Evolutionary conservation across 1,140 invertebrate genomes (phyloP).

Genomic region (Eupristina koningsbergeri): DNA sequence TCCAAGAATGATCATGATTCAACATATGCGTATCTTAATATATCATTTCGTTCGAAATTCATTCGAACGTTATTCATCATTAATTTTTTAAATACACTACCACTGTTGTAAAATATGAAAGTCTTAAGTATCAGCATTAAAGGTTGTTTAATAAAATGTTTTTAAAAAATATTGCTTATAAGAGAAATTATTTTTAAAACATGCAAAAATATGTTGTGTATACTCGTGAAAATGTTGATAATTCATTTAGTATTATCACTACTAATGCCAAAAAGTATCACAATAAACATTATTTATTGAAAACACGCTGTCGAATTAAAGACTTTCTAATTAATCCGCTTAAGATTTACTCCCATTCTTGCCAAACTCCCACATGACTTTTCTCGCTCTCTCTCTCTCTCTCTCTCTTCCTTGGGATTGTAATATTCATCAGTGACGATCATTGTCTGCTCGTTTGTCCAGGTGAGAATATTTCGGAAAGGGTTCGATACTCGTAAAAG

Average conservation of each 20-base stretch:
- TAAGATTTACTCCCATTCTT: not conserved
- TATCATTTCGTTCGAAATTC: constrained; percentile 23
- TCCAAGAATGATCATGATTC: constrained; percentile 36
- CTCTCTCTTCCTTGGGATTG: too few relatives aligned
- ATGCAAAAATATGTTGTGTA: not conserved
- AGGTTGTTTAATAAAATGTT: not conserved
- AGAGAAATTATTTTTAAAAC: not conserved
- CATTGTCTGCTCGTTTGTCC: not conserved
- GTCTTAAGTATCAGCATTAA: not conserved
- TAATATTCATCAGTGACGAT: constrained; percentile 3
- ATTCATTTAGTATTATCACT: not conserved
- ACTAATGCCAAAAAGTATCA: not conserved
- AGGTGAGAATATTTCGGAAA: constrained; percentile 44
- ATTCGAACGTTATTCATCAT: constrained; percentile 12
- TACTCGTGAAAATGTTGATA: not conserved
- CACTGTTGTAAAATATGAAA: not conserved
- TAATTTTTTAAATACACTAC: not conserved
- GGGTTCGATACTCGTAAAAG: not conserved
- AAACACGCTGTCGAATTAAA: not conserved
- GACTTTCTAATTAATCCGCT: constrained; percentile 22
- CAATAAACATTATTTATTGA: not conserved
- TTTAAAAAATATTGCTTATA: not conserved
- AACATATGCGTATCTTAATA: constrained; percentile 15
- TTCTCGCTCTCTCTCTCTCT: not conserved
- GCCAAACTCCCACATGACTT: not conserved